These are phyloP conservation scores for Eumaeus atala DNA, from an alignment of 1,140 invertebrate species.

Conservation along the genomic window DNA sequence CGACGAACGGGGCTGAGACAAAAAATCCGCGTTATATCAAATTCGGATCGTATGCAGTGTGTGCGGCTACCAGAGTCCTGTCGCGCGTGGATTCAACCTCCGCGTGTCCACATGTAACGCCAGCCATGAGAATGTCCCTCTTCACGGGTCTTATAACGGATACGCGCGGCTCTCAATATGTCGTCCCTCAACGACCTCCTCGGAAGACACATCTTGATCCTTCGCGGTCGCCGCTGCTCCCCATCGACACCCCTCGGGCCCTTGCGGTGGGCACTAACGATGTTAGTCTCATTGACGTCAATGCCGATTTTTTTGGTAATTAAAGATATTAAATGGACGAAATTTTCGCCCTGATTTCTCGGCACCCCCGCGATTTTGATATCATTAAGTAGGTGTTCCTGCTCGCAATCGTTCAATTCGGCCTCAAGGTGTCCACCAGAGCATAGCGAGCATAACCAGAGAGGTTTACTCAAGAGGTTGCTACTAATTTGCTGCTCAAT, in stretches of 20 bases:
- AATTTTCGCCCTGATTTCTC: neutral
- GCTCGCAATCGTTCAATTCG: neutral
- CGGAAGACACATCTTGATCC: neutral
- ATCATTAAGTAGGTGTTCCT: neutral
- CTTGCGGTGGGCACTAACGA: neutral
- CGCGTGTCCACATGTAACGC: too few relatives aligned
- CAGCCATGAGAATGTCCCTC: too few relatives aligned
- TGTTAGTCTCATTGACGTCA: neutral
- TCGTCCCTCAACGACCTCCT: neutral
- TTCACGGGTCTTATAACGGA: too few relatives aligned
- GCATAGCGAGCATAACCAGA: too few relatives aligned
- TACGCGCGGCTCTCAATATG: neutral
- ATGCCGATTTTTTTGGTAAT: neutral
- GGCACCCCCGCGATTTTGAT: neutral
- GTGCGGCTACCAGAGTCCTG: too few relatives aligned
- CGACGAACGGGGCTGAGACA: too few relatives aligned
- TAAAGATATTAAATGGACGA: neutral
- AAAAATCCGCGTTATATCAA: too few relatives aligned
- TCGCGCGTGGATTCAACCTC: too few relatives aligned
- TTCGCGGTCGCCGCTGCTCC: neutral
- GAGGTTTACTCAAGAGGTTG: too few relatives aligned
- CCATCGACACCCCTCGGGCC: neutral
- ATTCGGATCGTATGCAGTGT: too few relatives aligned
- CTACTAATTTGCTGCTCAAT: too few relatives aligned
- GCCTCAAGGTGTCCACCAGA: too few relatives aligned